Evolutionary conservation across 2,797 vertebrate species (phyloP).

Genomic region (Catamblyrhynchus diadema): DNA sequence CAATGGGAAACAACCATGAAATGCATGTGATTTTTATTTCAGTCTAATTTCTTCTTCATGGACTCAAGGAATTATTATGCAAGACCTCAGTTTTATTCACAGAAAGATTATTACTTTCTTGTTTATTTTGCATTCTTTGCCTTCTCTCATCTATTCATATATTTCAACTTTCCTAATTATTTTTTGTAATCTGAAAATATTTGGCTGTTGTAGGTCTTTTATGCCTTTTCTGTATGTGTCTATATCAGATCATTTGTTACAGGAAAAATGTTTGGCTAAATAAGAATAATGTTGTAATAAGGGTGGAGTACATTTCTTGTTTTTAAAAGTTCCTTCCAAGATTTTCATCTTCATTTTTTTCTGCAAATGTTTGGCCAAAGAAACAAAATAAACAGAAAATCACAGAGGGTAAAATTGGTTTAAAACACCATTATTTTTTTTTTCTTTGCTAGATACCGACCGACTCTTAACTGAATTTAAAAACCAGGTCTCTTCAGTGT

Average conservation of each 20-base stretch:
- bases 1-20: not conserved
- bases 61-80: not conserved
- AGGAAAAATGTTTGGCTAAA: conserved; percentile 53
- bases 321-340: conserved; percentile 65
- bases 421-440: conserved; percentile 9
- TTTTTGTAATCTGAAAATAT: not conserved
- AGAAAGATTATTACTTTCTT: not conserved
- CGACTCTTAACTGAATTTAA: not conserved
- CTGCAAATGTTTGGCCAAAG: conserved; percentile 59
- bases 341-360: conserved; percentile 61
- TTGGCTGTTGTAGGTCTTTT: not conserved
- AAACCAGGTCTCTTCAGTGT: not conserved
- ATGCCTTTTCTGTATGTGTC: conserved; percentile 8
- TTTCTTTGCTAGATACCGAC: not conserved
- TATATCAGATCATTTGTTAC: conserved; percentile 45
- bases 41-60: not conserved
- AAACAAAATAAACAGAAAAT: conserved; percentile 65
- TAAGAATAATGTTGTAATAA: conserved; percentile 66
- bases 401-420: conserved; percentile 9
- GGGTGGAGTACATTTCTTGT: conserved; percentile 51
- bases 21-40: not conserved
- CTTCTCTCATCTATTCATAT: not conserved
- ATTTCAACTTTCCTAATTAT: not conserved
- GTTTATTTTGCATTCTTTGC: not conserved
- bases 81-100: not conserved